A percentile compares a stretch with the other conserved stretches of the same genome.
Evolutionary conservation across 2,888 invertebrate species (phyloP).

Genomic region (Elegia similella): DNA sequence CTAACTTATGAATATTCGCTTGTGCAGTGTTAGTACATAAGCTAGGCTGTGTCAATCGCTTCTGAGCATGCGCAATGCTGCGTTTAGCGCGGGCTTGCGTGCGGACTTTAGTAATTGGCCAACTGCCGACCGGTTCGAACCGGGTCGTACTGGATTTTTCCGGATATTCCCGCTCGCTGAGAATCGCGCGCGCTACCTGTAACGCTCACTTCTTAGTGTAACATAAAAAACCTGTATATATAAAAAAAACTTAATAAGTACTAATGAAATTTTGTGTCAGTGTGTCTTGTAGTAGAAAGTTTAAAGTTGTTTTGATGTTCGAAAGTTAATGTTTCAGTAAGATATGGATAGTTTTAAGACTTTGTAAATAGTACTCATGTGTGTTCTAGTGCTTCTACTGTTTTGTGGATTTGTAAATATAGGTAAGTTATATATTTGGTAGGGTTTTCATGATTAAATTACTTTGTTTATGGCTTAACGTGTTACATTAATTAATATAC

Average conservation of each 20-base stretch:
- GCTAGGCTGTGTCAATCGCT: conserved; percentile 64
- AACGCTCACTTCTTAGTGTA: conserved; percentile 21
- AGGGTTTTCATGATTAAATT: background rate
- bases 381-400: conserved; percentile 23
- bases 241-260: conserved; percentile 16
- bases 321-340: conserved; percentile 4
- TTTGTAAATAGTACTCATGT: conserved; percentile 22
- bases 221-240: conserved; percentile 29
- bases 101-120: conserved; percentile 72
- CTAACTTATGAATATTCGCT: conserved; percentile 72
- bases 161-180: conserved; percentile 31
- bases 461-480: background rate
- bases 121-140: conserved; percentile 49
- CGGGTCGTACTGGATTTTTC: conserved; percentile 31
- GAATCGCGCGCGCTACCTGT: conserved; percentile 38
- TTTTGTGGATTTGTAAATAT: conserved; percentile 28
- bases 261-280: conserved; percentile 19
- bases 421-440: conserved; percentile 21
- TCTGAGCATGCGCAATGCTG: conserved; percentile 61
- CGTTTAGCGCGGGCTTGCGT: conserved; percentile 54
- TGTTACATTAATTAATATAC: too few relatives aligned
- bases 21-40: conserved; percentile 46
- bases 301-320: conserved; percentile 4
- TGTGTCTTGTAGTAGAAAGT: background rate
- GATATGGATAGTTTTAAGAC: conserved; percentile 14